phyloP scores from a whole-genome alignment of 2,797 vertebrate genomes.

The Rhinichthys osculus region DNA sequence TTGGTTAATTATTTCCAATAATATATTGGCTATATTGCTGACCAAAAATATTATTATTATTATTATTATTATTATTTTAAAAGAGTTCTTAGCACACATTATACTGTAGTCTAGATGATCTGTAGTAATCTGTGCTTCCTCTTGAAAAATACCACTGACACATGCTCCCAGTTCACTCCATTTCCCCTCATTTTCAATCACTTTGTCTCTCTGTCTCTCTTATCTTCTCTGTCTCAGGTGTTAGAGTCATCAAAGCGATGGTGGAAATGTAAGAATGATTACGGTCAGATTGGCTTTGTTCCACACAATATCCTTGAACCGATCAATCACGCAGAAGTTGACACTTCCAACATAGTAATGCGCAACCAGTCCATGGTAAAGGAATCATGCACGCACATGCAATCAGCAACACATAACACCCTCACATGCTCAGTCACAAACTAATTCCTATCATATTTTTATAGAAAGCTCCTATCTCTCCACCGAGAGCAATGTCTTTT shows the following conservation, averaged over 20 bases:
- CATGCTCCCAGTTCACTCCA: not conserved
- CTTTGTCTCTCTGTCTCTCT: not conserved
- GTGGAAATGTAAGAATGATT: conserved; percentile 88
- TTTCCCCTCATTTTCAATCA: not conserved
- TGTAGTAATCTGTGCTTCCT: not conserved
- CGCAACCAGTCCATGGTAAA: conserved; percentile 70
- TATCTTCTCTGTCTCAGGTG: conserved; percentile 71
- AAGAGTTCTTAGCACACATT: not conserved
- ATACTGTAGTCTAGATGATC: not conserved
- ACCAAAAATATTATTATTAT: not conserved
- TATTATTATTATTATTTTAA: not conserved
- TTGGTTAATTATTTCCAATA: not conserved
- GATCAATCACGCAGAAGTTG: conserved; percentile 54
- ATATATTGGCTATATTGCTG: not conserved
- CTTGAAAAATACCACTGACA: not conserved
- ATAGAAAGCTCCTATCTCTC: conserved; percentile 64
- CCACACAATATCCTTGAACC: conserved; percentile 86
- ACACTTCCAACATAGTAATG: conserved; percentile 48
- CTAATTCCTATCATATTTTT: conserved; percentile 37
- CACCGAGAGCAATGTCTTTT: conserved; percentile 16
- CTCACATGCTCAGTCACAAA: conserved; percentile 8
- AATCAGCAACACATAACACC: not conserved
- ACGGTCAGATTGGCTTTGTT: conserved; percentile 84
- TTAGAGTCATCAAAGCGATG: conserved; percentile 84
- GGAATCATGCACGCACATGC: not conserved